Base-by-base conservation (phyloP, 2,797 vertebrate species). In the Helicolenus hilgendorfi region DNA sequence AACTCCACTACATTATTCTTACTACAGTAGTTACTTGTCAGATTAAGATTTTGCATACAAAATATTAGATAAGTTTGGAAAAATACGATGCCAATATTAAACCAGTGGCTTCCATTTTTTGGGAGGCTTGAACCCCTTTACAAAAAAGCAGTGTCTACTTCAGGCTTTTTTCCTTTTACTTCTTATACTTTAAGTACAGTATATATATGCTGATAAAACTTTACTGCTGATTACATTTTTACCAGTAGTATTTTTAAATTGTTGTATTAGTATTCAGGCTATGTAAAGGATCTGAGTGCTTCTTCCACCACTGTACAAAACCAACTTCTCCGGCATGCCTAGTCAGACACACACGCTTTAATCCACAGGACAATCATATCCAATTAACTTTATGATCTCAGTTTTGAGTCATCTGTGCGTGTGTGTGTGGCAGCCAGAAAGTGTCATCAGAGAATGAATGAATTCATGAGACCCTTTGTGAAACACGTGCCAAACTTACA, bases 401-500 rank as follows among this genome's bases (percentile, higher is more conserved):
- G 67, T 55, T 33, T 62, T 33, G 35, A 80, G 62, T 68, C 56
- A 31, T 83, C 62, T 26, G 11, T 65, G 24, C 41, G n/a, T 53
- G 49, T 53, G 49, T 14, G n/a, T 45, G 2, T 10, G 8, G 6
- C 18, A 67, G 14, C 33, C 26, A 62, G 20, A 77, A 24, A 38
- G 5, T 20, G 33, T 73, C 71, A 26, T 36, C 38, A 78, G 64
- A 67, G 60, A 74, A 71, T 2, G 10, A 65, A 33, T 13, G 18
- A 35, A 31, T 62, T 49, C 2, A 36, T 4, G 7, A 64, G 11
- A 49, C 11, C 22, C 33, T 22, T 9, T 60, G 41, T 45, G 24
- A 58, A 38, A 72, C 29, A 64, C 1, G 4, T 3, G n/a, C 4
- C 7, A 59, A 27, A 98, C 99, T 99, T 85, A 99, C 99, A 27